Base-by-base conservation (phyloP, 2,888 invertebrate species). In the Sinohyriopsis cumingii region DNA sequence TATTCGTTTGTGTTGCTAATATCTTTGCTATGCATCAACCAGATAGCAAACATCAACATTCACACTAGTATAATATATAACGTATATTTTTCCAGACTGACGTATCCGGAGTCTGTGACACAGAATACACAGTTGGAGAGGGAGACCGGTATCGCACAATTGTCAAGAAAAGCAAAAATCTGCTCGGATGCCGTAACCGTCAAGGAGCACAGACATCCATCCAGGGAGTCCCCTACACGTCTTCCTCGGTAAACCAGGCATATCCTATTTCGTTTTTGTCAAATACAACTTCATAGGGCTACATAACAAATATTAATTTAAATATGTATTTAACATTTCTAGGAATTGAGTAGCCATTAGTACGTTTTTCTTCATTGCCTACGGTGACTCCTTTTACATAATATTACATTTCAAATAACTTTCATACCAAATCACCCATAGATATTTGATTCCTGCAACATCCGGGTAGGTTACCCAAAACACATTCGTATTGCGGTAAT, bases 81-180 rank as follows among this genome's bases (percentile, higher is more conserved):
- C 4, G 24, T 22, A 25, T 28, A 55, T n/a, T 61, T 66, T 82
- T 86, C 62, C 81, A 93, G 91, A 91, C 92, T 85, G 97, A 97
- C 88, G 93, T 97, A 0, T 93, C 95, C 69, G 97, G 97, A 0
- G 92, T 93, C 24, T 97, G 97, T 86, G 92, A 93, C 63, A 95
- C 95, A 0, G 92, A 92, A 54, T 97, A 97, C 88, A 90, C 74
- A 18, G 78, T 82, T 15, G 75, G 81, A 3, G 76, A 82, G 15
- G 78, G 79, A 63, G 83, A 82, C 25, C 85, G 83, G 81, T 80
- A 81, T 65, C 76, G 76, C 5, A 70, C 72, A 62, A 80, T 78
- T 33, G 79, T 89, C 67, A 84, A 78, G 66, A 89, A 88, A 75
- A 79, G 78, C 61, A 90, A 89, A 73, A 83, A 89, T 68, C 76